A percentile compares a stretch with the other conserved stretches of the same genome.
These are phyloP conservation scores for Antennarius maculatus DNA, from an alignment of 2,797 vertebrate species.

Conservation along the genomic window DNA sequence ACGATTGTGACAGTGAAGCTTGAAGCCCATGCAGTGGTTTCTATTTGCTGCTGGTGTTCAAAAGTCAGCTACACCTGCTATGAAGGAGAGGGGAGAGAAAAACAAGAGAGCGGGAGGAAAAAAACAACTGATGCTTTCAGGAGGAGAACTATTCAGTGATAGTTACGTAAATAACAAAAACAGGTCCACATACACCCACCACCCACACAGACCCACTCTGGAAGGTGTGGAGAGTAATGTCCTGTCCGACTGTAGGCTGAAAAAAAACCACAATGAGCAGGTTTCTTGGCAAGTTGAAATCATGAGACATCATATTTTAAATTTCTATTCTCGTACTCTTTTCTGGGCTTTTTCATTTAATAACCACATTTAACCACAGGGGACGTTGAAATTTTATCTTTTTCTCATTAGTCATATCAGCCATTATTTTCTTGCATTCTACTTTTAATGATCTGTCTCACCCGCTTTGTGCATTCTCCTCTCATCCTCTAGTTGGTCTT, in stretches of 20 bases:
- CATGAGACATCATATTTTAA: constrained; percentile 17
- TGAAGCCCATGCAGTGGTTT: constrained; percentile 13
- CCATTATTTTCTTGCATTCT: constrained; percentile 23
- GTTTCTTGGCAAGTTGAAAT: constrained; percentile 31
- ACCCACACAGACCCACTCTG: constrained; percentile 60
- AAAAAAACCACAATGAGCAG: constrained; percentile 52
- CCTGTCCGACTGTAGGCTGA: constrained; percentile 58
- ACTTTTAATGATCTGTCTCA: not conserved
- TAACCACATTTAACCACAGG: constrained; percentile 41
- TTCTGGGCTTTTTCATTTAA: constrained; percentile 28
- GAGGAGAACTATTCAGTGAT: constrained; percentile 22
- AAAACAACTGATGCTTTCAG: not conserved
- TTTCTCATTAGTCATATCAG: constrained; percentile 39
- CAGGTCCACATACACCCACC: constrained; percentile 60
- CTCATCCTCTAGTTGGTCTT: not conserved
- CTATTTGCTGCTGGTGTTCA: constrained; percentile 16
- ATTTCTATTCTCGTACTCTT: constrained; percentile 16
- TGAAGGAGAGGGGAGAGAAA: constrained; percentile 10
- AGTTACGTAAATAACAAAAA: constrained; percentile 50
- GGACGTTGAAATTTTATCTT: constrained; percentile 54
- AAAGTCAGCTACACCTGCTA: constrained; percentile 29
- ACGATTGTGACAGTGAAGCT: constrained; percentile 28
- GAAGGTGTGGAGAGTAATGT: constrained; percentile 60
- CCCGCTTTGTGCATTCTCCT: not conserved
- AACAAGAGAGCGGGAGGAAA: not conserved